A percentile compares a stretch with the other conserved stretches of the same genome.
Conservation (phyloP, 2,113 vertebrate genomes). For the Silurus glanis region DNA sequence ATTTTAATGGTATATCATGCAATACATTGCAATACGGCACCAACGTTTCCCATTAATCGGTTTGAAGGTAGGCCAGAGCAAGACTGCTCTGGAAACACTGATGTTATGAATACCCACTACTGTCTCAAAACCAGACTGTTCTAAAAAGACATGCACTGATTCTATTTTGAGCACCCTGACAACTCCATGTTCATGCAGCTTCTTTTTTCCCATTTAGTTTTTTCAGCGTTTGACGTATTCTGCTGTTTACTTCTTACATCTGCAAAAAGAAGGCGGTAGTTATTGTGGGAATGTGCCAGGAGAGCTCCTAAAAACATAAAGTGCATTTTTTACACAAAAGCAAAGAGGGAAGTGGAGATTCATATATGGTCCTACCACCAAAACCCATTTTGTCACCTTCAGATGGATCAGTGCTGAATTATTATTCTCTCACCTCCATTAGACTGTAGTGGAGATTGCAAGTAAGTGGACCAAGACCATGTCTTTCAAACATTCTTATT, state of each 20-base stretch:
- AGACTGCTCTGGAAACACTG: background rate
- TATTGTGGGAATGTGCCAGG: background rate
- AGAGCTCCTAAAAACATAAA: background rate
- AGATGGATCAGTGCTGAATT: background rate
- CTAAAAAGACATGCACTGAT: background rate
- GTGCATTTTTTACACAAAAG: background rate
- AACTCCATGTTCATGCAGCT: background rate
- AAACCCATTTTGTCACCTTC: background rate
- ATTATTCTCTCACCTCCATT: background rate
- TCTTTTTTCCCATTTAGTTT: background rate
- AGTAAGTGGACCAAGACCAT: background rate
- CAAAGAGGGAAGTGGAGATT: background rate
- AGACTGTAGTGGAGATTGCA: background rate
- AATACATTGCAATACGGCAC: background rate
- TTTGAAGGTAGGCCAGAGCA: background rate
- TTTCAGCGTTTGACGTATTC: background rate
- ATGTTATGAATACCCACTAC: background rate
- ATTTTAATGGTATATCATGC: background rate
- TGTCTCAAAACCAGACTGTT: background rate
- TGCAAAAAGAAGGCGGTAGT: background rate
- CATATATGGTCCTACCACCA: background rate
- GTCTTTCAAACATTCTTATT: background rate
- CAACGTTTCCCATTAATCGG: background rate
- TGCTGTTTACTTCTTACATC: background rate
- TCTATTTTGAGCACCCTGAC: background rate